Evolutionary conservation across 2,113 vertebrate species (phyloP), one percentile per base, ranked within the genome.

Genomic region (Carlito syrichta): DNA sequence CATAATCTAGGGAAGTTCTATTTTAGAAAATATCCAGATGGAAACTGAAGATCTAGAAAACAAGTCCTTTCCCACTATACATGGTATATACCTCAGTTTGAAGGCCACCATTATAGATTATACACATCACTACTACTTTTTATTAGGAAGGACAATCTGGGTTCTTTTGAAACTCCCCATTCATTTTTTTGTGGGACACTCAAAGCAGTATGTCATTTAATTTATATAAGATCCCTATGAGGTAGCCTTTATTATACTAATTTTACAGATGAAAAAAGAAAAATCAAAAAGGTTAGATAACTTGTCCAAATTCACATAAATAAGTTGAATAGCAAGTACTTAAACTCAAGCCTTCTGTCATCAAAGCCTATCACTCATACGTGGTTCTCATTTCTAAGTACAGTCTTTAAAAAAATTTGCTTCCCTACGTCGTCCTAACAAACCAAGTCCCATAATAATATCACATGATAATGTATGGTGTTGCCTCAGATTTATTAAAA

Each of bases 251-350:
- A 78, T 58, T 16, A 54, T 7, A 30, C 10, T 22, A 27, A 92
- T 40, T 62, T 86, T 54, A 58, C 30, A 94, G 32, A 58, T 40
- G 30, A 82, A 14, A 74, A 89, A 81, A 89, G 43, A 45, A 25
- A 89, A n/a, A 62, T 14, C 43, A 73, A 89, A 38, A 32, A 27
- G 78, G 14, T 35, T 30, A 43, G 48, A 52, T 6, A 25, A 45
- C 19, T 16, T 96, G 54, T 54, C 78, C 63, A 63, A 56, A 74
- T 50, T 48, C 50, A 43, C 32, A 48, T 5, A 40, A 6, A 27
- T 1, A 66, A 40, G 43, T 8, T 22, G 69, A 76, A 50, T 0
- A n/a, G 30, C 40, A 78, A 76, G 13, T 16, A 20, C 8, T 3
- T 20, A 35, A 48, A 13, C 20, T 56, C 69, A 69, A 48, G 76